Conservation (phyloP, 2,888 invertebrate genomes). For the Copidosoma aretas region DNA sequence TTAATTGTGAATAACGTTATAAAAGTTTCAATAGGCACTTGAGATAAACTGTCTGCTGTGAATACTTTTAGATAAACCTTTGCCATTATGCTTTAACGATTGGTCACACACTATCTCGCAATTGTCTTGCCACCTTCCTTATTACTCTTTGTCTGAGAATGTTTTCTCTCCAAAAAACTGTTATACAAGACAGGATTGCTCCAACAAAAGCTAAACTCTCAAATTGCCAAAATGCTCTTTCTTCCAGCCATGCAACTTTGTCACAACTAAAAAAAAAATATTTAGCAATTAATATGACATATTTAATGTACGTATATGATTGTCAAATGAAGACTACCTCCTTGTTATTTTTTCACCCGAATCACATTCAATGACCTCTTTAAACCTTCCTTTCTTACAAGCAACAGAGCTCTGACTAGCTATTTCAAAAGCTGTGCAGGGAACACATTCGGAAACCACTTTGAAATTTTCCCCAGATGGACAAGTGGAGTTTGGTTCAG, state of each 20-base stretch:
- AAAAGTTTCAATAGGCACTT: conserved; percentile 70
- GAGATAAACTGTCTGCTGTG: conserved; percentile 47
- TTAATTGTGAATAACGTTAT: conserved; percentile 70
- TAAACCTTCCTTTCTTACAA: conserved; percentile 82
- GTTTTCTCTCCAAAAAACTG: conserved; percentile 59
- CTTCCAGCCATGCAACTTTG: conserved; percentile 82
- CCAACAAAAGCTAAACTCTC: conserved; percentile 74
- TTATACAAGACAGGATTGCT: conserved; percentile 67
- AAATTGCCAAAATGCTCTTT: conserved; percentile 84
- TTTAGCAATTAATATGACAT: conserved; percentile 20
- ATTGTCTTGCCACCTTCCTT: conserved; percentile 57
- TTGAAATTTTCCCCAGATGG: conserved; percentile 76
- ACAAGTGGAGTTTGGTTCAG: conserved; percentile 82
- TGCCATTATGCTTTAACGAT: conserved; percentile 46
- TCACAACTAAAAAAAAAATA: conserved; percentile 74
- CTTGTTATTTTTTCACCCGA: conserved; percentile 81
- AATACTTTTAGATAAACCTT: conserved; percentile 56
- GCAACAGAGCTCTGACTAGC: conserved; percentile 82
- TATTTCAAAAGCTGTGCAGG: conserved; percentile 86
- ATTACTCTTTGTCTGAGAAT: conserved; percentile 57
- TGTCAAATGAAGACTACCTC: conserved; percentile 64
- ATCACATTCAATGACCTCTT: conserved; percentile 81
- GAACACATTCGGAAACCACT: conserved; percentile 80
- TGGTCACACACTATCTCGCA: conserved; percentile 52
- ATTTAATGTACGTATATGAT: conserved; percentile 5